Evolutionary conservation across 2,113 vertebrate species (phyloP).

Genomic region (Eurypyga helias): DNA sequence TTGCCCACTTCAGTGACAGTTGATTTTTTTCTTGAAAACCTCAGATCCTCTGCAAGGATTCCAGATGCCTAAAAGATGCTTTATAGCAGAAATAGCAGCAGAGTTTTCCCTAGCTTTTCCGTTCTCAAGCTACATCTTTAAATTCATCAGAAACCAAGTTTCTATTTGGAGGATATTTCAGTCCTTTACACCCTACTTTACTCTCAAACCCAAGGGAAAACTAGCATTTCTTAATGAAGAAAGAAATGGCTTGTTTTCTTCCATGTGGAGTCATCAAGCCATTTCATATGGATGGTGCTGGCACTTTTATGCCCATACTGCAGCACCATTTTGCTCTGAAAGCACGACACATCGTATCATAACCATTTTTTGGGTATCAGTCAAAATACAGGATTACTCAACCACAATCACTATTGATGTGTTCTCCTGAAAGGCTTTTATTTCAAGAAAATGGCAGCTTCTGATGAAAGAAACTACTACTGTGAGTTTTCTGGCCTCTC

Average conservation of each 20-base stretch:
- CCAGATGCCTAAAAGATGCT: background rate
- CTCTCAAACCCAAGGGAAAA: background rate
- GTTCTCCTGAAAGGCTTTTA: background rate
- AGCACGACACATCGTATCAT: background rate
- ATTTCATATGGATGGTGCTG: background rate
- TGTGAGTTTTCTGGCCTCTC: background rate
- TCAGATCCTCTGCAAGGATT: background rate
- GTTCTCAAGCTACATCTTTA: background rate
- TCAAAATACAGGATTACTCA: background rate
- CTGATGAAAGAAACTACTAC: background rate
- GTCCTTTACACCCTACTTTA: background rate
- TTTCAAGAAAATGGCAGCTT: background rate
- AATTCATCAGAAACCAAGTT: background rate
- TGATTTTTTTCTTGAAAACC: background rate
- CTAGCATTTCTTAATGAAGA: background rate
- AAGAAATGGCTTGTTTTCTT: background rate
- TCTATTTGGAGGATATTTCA: background rate
- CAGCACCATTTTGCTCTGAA: background rate
- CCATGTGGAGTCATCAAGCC: background rate
- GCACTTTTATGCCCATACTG: background rate
- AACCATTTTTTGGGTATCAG: background rate
- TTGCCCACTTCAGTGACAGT: background rate
- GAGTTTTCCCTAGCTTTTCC: background rate
- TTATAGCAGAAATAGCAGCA: background rate
- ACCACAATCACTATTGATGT: fast-evolving